Base-by-base conservation (phyloP, 2,888 invertebrate species). In the Drosophila phalerata region DNA sequence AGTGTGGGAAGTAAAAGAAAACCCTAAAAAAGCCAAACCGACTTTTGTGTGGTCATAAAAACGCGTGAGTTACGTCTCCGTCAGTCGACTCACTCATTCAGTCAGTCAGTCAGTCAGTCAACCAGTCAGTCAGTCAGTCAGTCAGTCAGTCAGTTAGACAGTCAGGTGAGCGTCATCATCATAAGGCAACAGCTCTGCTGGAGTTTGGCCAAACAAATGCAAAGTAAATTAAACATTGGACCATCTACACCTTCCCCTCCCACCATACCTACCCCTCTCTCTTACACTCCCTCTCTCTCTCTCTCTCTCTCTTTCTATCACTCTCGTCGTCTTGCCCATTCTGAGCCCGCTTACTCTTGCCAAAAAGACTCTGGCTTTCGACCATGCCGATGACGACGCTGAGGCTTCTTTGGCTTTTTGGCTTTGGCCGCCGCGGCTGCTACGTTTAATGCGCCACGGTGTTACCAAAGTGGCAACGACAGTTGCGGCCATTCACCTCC, bases 401-500 rank as follows among this genome's bases (percentile, higher is more conserved):
- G 66, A 57, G 76, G 74, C 65, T 64, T 63, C 60, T 77, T 80
- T 76, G 85, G 85, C 79, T 82, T 72, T 34, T 37, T 69, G 75
- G 70, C 66, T 77, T 75, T 69, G 64, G 73, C 77, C 66, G 66
- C 64, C 52, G 67, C 73, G 65, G 82, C 79, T 80, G 85, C 83
- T 87, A 82, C 84, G 73, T 83, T 85, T 85, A 85, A 88, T 84
- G 85, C 84, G 84, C 85, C 86, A 84, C 81, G 86, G 85, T 86
- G 77, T 75, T 84, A 84, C 84, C 84, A 85, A 83, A 85, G 84
- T 85, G 84, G 88, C 89, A 85, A 73, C 89, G 85, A 86, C 87
- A 90, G 89, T 87, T 71, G 74, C 88, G 91, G 91, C 81, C 90
- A 90, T 91, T 91, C 90, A 91, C 91, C 91, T 90, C 77, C 83